Evolutionary conservation across 1,140 invertebrate genomes (phyloP).

Genomic region (Pachyrhynchus sulphureomaculatus): DNA sequence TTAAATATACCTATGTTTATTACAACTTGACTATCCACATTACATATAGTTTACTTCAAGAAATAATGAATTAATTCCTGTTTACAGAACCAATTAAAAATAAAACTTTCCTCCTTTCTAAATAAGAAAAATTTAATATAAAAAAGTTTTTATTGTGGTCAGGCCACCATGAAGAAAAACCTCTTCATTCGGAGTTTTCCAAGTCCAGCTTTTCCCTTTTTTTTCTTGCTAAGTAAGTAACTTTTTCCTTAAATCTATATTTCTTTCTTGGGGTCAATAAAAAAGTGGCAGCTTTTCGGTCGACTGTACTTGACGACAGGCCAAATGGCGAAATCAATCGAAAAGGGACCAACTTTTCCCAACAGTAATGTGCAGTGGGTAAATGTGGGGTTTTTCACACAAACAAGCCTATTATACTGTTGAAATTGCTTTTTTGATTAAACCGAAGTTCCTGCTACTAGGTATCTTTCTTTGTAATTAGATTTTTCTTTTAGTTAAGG

Average conservation of each 20-base stretch:
- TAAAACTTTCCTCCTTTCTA: not conserved
- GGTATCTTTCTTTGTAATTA: not conserved
- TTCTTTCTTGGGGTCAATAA: conserved; percentile 34
- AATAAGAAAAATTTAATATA: conserved; percentile 26
- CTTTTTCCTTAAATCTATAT: conserved; percentile 27
- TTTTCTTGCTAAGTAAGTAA: conserved; percentile 32
- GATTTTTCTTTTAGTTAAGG: not conserved
- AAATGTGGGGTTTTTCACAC: not conserved
- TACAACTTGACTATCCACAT: too few relatives aligned
- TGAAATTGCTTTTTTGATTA: conserved; percentile 25
- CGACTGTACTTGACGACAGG: conserved; percentile 32
- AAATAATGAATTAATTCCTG: too few relatives aligned
- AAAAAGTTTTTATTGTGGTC: conserved; percentile 33
- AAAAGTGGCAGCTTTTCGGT: conserved; percentile 29
- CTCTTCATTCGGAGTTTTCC: conserved; percentile 25
- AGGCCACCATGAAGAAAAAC: conserved; percentile 27
- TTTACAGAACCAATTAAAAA: too few relatives aligned
- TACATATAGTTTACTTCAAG: too few relatives aligned
- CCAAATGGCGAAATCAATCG: conserved; percentile 36
- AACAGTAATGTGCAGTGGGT: not conserved
- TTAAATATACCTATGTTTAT: too few relatives aligned
- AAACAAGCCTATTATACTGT: conserved; percentile 8
- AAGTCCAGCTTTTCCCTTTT: conserved; percentile 17
- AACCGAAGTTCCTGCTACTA: not conserved
- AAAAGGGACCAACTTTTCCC: conserved; percentile 27